Evolutionary conservation across 2,888 invertebrate species (phyloP), one percentile per base, ranked within the genome.

Genomic region (Atherix ibis): DNA sequence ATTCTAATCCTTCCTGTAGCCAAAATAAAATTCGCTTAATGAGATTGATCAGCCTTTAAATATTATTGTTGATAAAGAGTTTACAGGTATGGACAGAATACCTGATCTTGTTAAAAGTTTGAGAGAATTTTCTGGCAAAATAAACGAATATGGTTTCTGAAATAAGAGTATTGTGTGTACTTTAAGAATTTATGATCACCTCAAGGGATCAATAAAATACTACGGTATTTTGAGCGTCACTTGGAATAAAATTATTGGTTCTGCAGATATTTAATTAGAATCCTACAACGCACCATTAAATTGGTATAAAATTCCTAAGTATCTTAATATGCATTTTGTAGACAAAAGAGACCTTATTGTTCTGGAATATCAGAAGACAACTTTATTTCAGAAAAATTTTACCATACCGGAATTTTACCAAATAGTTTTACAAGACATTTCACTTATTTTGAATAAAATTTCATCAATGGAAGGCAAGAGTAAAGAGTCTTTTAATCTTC

Each of bases 381-480:
- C n/a, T n/a, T n/a, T n/a, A n/a, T n/a, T n/a, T n/a, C 36, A 40
- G 22, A 28, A 25, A 19, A 36, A 30, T 19, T 5, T 14, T 2
- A 33, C 40, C 10, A 19, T 40, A 9, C 34, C 18, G 27, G 33
- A 35, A 16, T 35, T 35, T 25, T 35, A 40, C 9, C 37, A 40
- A 30, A n/a, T 18, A 4, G 35, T 32, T 2, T 35, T 35, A 17
- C 28, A 37, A 3, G 33, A 37, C 18, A 17, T 37, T 1, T 37
- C 37, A 5, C 18, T 33, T 9, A 33, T 29, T 18, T 12, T 30
- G 4, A 36, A 28, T 12, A 36, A 36, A 27, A 15, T 36, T 14
- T 18, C 36, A 5, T 27, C 32, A 12, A 37, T 33, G 26, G 32
- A 36, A 2, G 16, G 30, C 18, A 31, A 30, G 14, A 9, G 1